These are phyloP conservation scores for Microtus richardsoni DNA, from an alignment of 2,113 vertebrate species.

Conservation along the genomic window DNA sequence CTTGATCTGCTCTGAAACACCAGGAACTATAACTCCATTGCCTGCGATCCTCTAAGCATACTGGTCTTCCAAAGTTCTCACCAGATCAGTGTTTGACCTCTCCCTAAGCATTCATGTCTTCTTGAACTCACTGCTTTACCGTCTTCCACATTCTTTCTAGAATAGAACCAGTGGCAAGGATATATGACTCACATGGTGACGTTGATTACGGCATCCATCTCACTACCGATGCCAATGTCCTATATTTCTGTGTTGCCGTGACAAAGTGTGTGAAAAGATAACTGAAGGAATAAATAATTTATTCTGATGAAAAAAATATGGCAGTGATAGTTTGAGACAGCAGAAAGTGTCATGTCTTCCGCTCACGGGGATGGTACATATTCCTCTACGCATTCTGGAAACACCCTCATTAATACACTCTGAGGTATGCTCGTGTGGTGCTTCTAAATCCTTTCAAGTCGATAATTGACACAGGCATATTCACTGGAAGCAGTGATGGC, in stretches of 20 bases:
- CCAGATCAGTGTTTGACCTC: neutral
- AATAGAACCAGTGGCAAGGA: too few species aligned
- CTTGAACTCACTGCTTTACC: neutral
- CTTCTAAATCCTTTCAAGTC: neutral
- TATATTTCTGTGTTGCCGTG: neutral
- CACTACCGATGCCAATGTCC: neutral
- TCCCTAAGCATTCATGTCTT: neutral
- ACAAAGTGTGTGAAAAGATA: neutral
- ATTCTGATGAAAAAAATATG: neutral
- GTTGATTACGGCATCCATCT: neutral
- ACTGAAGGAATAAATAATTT: neutral
- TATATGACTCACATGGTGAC: neutral
- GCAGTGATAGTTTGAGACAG: too few species aligned
- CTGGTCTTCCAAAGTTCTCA: too few species aligned
- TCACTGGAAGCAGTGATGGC: neutral
- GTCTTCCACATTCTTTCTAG: neutral
- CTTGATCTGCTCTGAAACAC: neutral
- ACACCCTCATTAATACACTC: neutral
- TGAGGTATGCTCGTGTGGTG: neutral
- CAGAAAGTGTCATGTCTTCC: fast-evolving
- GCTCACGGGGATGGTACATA: fast-evolving
- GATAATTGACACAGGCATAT: neutral
- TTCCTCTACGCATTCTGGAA: neutral
- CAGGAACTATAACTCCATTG: neutral
- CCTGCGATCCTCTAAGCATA: neutral